Evolutionary conservation across 92 coral and sea anemone species (phyloP), one percentile per base, ranked within the genome.

Genomic region (Bergia puertoricense): DNA sequence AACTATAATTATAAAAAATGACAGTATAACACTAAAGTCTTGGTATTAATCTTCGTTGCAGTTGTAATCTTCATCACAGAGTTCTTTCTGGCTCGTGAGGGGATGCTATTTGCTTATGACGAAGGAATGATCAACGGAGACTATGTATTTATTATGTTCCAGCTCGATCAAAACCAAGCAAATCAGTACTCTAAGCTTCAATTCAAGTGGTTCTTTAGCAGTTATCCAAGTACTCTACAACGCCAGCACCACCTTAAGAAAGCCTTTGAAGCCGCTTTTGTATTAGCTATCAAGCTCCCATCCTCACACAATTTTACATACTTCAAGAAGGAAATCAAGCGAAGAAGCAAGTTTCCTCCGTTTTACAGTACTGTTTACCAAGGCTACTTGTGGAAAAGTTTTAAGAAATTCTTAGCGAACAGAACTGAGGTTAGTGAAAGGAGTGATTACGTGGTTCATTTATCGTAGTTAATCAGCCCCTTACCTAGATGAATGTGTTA

Each of bases 151-250:
- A 94, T 97, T 74, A 92, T 97, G 92, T 91, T 95, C 71, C 93
- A 91, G 81, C 88, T 97, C 57, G 94, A 95, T 77, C 98, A 91
- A 77, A 88, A 88, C 56, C 95, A 90, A 44, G 89, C 93, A 8
- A n/a, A 50, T 9, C 9, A 86, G 51, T 82, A 88, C 87, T 59
- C 92, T 11, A 43, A 77, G 8, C 90, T 65, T 42, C 94, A 93
- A 0, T 97, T 97, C 57, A 97, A 97, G 78, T 97, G 99, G 99
- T 91, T 97, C 82, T 95, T 97, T 88, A 95, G 99, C 80, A 79
- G 93, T 42, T 92, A 92, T 81, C 85, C 14, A 2, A 10, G 56
- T 1, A 93, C 94, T 6, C 81, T 88, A 2, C 73, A 79, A 30
- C 96, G 99, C 8, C 88, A 68, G 42, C 79, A 90, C 42, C 90